Evolutionary conservation across 2,113 vertebrate species (phyloP), one percentile per base, ranked within the genome.

Genomic region (Mirounga angustirostris): DNA sequence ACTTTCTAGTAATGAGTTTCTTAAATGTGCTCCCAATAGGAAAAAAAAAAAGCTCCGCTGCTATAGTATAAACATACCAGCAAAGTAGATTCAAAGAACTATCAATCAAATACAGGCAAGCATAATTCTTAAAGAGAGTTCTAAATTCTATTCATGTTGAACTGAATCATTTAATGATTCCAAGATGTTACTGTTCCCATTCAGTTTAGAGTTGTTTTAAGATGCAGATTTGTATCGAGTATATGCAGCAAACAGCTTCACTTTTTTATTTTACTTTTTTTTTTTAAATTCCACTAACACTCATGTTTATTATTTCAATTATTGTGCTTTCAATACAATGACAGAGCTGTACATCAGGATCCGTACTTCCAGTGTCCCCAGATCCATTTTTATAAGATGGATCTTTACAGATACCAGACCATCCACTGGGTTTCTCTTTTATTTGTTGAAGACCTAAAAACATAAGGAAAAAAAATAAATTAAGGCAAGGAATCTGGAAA

Each of bases 261-360:
- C 28, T 16, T 94, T 82, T 43, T 33, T 85, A 26, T 86, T 69
- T 90, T 79, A 94, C 0, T 9, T 85, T 83, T 84, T 82, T 84
- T 98, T 98, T 95, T 98, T 98, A 99, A 92, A 99, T 97, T 79
- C 99, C 99, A 83, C 99, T 99, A 76, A 99, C 99, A 15, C 99
- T 99, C 98, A 99, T 99, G 98, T 99, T 99, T 95, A 99, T 99
- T 30, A 99, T 99, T 95, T 99, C 99, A 97, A 99, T 99, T 98
- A 99, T 99, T 52, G 99, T 99, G 93, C 98, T 99, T 97, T 99
- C 99, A 43, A 99, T 98, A 89, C 99, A 99, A 94, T 99, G 99
- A 97, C 99, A 99, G 19, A 99, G 99, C 98, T 99, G 99, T 71
- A 99, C 99, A 6, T 99, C 99, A 2, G 99, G 99, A 98, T 99